phyloP scores from a whole-genome alignment of 2,113 vertebrate genomes.

The Mesoclemmys tuberculata region DNA sequence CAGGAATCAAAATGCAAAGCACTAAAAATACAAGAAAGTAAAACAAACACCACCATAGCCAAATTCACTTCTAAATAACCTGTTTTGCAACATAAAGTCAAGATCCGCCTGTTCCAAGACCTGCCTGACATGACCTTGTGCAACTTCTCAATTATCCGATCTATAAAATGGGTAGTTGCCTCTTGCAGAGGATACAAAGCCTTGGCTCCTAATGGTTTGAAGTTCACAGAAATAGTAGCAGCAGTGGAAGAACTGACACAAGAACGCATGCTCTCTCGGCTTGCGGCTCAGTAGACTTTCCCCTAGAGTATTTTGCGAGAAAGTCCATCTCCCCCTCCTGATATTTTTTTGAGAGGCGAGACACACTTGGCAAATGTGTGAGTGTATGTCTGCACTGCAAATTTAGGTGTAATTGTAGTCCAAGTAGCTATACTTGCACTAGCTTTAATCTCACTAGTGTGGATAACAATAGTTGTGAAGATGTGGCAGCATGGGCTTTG shows the following conservation, averaged over 20 bases:
- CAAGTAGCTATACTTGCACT: no score
- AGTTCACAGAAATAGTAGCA: conserved; percentile 2
- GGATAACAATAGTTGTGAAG: neutral
- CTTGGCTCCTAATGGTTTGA: neutral
- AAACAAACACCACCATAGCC: neutral
- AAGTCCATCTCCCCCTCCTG: neutral
- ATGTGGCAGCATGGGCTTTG: neutral
- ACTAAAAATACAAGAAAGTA: neutral
- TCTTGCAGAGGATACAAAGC: neutral
- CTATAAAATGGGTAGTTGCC: neutral
- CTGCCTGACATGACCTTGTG: neutral
- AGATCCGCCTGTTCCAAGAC: neutral
- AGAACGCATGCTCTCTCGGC: neutral
- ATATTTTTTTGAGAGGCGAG: conserved; percentile 5
- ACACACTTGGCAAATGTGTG: conserved; percentile 18
- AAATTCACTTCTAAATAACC: neutral
- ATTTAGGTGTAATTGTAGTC: neutral
- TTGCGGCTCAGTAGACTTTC: neutral
- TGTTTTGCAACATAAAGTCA: neutral
- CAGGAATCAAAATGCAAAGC: neutral
- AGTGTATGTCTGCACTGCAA: neutral
- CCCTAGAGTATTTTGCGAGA: neutral
- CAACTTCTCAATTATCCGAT: neutral
- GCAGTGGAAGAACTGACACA: neutral
- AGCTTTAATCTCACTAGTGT: neutral